Evolutionary conservation across 2,113 vertebrate species (phyloP).

Genomic region (Nettapus auritus): DNA sequence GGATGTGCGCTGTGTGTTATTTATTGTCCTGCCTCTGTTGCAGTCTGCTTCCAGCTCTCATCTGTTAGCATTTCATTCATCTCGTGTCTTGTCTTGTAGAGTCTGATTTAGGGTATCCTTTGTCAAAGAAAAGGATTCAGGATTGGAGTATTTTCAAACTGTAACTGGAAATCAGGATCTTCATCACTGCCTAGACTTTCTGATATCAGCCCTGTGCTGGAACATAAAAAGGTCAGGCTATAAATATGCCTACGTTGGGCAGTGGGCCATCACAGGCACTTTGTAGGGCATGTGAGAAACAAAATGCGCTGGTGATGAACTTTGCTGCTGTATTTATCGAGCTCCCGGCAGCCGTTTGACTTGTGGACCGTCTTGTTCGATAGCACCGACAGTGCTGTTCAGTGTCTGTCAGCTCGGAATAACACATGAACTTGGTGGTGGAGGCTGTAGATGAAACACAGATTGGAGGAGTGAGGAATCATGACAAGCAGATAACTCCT

Average conservation of each 20-base stretch:
- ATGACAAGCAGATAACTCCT: background rate
- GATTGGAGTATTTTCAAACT: background rate
- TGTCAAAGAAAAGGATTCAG: background rate
- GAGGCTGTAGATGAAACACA: background rate
- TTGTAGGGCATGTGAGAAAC: background rate
- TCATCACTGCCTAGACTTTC: rapidly evolving
- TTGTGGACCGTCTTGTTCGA: rapidly evolving
- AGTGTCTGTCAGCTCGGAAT: background rate
- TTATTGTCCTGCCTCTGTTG: background rate
- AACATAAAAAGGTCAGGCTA: background rate
- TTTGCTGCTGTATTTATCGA: background rate
- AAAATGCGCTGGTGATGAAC: background rate
- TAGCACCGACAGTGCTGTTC: background rate
- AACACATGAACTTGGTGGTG: background rate
- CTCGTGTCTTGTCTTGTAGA: background rate
- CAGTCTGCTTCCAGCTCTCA: background rate
- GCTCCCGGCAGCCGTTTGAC: background rate
- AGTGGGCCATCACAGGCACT: background rate
- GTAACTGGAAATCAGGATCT: background rate
- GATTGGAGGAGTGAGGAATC: background rate
- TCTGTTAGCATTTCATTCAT: background rate
- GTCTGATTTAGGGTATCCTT: background rate
- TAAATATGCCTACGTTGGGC: background rate
- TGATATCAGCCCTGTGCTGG: background rate
- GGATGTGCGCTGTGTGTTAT: background rate